phyloP scores from a whole-genome alignment of 2,113 vertebrate species.

The Hemibagrus wyckioides region DNA sequence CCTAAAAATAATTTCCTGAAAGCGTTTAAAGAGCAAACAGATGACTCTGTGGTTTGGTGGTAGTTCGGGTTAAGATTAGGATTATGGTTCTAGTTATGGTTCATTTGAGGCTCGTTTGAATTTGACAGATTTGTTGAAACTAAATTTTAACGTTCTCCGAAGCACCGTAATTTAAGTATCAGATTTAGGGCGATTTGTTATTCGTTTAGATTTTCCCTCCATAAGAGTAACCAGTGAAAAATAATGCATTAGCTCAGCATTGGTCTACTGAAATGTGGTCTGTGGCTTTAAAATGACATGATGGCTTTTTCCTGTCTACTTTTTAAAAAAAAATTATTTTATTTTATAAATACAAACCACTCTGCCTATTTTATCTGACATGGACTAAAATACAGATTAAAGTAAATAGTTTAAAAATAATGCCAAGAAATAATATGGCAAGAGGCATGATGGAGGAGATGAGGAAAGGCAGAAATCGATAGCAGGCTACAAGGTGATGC shows the following conservation, averaged over 20 bases:
- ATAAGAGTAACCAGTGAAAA: neutral
- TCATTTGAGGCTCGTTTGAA: neutral
- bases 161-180: neutral
- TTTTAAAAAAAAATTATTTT: constrained; percentile 8
- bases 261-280: constrained; percentile 38
- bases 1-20: neutral
- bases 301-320: constrained; percentile 37
- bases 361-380: constrained; percentile 29
- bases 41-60: neutral
- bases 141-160: neutral
- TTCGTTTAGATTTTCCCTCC: neutral
- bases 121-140: neutral
- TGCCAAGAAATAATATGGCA: constrained; percentile 47
- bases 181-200: neutral
- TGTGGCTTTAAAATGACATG: constrained; percentile 55
- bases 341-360: neutral
- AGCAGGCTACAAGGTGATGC: constrained; percentile 58
- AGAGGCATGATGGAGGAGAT: constrained; percentile 54
- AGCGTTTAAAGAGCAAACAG: constrained; percentile 5
- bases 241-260: neutral
- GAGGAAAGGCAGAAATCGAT: constrained; percentile 45
- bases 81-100: neutral
- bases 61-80: neutral
- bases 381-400: neutral
- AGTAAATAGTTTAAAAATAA: constrained; percentile 36